Base-by-base conservation (phyloP, 2,888 invertebrate genomes). In the Mechanitis messenoides region DNA sequence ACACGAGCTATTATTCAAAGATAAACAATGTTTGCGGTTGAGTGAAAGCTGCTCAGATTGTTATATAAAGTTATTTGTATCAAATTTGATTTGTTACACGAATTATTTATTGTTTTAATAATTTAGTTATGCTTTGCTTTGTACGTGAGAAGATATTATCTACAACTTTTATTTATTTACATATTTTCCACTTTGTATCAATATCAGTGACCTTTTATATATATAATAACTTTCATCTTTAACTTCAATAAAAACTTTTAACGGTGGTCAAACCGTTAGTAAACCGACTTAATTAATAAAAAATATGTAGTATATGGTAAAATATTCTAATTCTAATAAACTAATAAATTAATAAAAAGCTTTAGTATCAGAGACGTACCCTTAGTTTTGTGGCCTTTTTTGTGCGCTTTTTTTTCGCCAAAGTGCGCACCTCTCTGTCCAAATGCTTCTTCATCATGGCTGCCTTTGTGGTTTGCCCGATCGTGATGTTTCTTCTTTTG, bases 311-410 rank as follows among this genome's bases (percentile, higher is more conserved):
- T 20, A 20, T 20, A 20, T 20, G 20, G 20, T 20, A 35, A 35
- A 35, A 35, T 35, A 35, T 2, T 35, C 35, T 35, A 5, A 5
- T 35, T 2, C 2, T 35, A 35, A 35, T 42, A 9, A 9, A 42
- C 6, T 35, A 58, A 47, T 12, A 33, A 12, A 35, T 3, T 5
- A 42, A 42, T 42, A 42, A 11, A 9, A 1, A 3, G 9, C 6
- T 7, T 9, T 42, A 42, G 42, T 42, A 42, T 42, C 9, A 42
- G 9, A 42, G 42, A 6, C 54, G 9, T 60, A 90, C 91, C 95
- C 80, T 93, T 94, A 1, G 94, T 94, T 77, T 94, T 94, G 74
- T 94, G 94, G 3, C 95, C 95, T 72, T 94, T 94, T 75, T 94
- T 94, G 76, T 95, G 94, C 0, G 94, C 94, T 68, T 94, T 93